phyloP scores from a whole-genome alignment of 1,140 invertebrate genomes.

The Sinonovacula constricta region DNA sequence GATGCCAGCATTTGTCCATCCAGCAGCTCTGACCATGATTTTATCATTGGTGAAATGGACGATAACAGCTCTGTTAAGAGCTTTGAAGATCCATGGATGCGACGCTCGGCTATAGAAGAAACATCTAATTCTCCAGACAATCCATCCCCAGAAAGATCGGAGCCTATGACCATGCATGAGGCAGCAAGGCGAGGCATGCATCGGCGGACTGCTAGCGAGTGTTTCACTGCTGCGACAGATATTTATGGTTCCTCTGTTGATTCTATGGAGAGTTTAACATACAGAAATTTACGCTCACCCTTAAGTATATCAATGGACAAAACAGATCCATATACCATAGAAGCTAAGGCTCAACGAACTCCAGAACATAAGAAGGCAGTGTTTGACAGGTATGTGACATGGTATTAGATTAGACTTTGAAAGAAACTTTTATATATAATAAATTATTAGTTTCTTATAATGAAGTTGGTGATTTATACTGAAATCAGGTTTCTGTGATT shows the following conservation, averaged over 20 bases:
- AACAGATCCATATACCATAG: constrained; percentile 54
- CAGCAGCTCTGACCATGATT: background rate
- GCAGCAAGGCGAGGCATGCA: constrained; percentile 49
- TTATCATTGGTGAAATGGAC: constrained; percentile 35
- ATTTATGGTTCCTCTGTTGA: constrained; percentile 58
- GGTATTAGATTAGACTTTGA: too few species aligned
- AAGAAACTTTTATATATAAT: too few species aligned
- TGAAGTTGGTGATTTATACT: too few species aligned
- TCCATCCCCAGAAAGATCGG: constrained; percentile 33
- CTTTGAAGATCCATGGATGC: constrained; percentile 41
- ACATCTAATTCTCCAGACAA: constrained; percentile 12
- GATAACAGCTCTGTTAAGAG: constrained; percentile 25
- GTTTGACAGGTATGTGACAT: constrained; percentile 67
- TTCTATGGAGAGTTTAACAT: constrained; percentile 56
- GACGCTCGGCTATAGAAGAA: constrained; percentile 73
- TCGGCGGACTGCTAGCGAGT: constrained; percentile 73
- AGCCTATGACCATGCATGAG: constrained; percentile 46
- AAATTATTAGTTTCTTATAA: too few species aligned
- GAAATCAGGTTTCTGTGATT: too few species aligned
- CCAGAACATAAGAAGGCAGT: constrained; percentile 65
- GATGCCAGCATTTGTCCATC: constrained; percentile 31
- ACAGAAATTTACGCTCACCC: constrained; percentile 55
- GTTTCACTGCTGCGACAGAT: constrained; percentile 65
- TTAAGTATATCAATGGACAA: constrained; percentile 66
- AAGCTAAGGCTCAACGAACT: constrained; percentile 32